These are phyloP conservation scores for Micoletzkya japonica DNA, from an alignment of 2,888 invertebrate genomes.

Conservation along the genomic window DNA sequence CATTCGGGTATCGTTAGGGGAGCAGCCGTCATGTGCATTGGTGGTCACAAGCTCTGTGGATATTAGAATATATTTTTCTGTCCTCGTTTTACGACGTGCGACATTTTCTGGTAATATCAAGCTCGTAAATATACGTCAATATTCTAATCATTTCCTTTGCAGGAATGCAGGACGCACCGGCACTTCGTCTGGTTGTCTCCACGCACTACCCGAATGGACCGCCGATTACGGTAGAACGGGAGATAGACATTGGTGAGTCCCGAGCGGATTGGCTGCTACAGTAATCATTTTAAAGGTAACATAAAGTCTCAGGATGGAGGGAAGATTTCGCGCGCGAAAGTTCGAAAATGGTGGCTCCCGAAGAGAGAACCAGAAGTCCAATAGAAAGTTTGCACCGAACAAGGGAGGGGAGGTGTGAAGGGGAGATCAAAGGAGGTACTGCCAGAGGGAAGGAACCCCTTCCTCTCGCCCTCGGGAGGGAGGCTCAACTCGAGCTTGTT, in stretches of 20 bases:
- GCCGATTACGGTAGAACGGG: constrained; percentile 48
- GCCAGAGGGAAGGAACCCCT: no score
- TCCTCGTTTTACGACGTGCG: no score
- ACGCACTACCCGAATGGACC: constrained; percentile 49
- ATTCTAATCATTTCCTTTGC: constrained; percentile 17
- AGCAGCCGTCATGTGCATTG: neutral
- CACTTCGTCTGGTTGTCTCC: constrained; percentile 54
- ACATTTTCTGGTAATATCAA: neutral
- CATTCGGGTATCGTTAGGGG: neutral
- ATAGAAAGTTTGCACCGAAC: no score
- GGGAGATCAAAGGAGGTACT: no score
- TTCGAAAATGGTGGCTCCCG: no score
- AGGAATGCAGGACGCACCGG: constrained; percentile 52
- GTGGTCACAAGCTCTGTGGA: neutral
- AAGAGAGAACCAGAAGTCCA: no score
- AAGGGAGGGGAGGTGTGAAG: no score
- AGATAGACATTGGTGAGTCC: constrained; percentile 51
- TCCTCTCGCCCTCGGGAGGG: no score
- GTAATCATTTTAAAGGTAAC: no score
- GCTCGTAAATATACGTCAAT: neutral
- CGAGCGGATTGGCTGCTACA: neutral
- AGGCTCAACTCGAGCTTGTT: no score
- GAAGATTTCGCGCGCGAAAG: no score
- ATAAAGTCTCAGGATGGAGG: no score
- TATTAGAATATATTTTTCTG: neutral